These are phyloP conservation scores for Paradoxurus hermaphroditus DNA, from an alignment of 2,113 vertebrate species.

Conservation along the genomic window DNA sequence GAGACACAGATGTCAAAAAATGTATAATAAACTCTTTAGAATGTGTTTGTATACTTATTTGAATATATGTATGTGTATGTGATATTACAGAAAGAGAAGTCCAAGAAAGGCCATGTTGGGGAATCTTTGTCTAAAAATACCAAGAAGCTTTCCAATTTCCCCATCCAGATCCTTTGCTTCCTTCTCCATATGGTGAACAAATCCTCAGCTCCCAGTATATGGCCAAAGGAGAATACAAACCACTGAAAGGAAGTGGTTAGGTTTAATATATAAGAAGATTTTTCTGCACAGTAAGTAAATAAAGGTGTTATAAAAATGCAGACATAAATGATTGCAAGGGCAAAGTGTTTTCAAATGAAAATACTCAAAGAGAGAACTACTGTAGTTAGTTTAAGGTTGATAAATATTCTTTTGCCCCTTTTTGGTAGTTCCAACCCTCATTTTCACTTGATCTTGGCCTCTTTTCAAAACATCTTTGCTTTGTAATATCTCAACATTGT, in stretches of 20 bases:
- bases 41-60: neutral
- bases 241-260: neutral
- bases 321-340: neutral
- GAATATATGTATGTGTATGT: neutral
- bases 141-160: neutral
- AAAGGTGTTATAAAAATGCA: slow-evolving; percentile 14
- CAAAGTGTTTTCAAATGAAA: neutral
- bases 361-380: neutral
- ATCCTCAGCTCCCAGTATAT: neutral
- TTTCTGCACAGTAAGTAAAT: neutral
- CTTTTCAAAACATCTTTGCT: neutral
- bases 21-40: neutral
- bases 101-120: neutral
- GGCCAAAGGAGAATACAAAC: neutral
- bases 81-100: neutral
- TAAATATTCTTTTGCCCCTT: neutral
- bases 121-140: neutral
- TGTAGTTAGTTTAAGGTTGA: neutral
- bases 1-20: neutral
- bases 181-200: neutral
- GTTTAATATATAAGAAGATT: neutral
- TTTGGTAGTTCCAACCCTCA: neutral
- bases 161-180: neutral
- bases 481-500: neutral
- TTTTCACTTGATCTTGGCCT: neutral